Conservation (phyloP, 64 coral and sea anemone genomes). For the Stichodactyla helianthus region DNA sequence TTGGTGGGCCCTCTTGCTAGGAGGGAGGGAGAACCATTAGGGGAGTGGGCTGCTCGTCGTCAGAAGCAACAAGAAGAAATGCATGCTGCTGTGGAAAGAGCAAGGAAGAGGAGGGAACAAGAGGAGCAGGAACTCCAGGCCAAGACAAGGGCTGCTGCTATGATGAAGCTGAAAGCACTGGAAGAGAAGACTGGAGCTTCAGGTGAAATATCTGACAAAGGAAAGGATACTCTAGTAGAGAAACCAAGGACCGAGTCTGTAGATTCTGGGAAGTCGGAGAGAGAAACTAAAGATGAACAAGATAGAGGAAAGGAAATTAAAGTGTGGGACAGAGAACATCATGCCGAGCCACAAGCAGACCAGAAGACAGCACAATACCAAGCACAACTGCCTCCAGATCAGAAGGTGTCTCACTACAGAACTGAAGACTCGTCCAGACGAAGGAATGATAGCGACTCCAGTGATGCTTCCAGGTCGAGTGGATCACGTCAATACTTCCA, state of each 20-base stretch:
- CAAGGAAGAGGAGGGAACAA: conserved; percentile 70
- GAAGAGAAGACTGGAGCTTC: conserved; percentile 52
- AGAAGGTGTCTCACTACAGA: neutral
- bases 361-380: conserved; percentile 7
- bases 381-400: neutral
- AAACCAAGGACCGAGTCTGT: neutral
- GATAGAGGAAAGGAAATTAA: neutral
- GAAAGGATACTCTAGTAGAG: neutral
- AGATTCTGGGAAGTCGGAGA: conserved; percentile 41
- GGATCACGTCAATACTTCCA: conserved; percentile 66
- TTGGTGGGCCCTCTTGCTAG: neutral
- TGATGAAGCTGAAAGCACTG: conserved; percentile 63
- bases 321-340: neutral
- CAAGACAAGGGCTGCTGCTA: conserved; percentile 67
- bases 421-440: neutral
- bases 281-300: neutral
- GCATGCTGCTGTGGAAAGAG: conserved; percentile 84
- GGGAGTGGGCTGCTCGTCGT: neutral
- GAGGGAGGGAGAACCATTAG: neutral
- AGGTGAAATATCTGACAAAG: conserved; percentile 21
- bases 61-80: conserved; percentile 62
- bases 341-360: neutral
- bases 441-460: conserved; percentile 86
- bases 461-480: conserved; percentile 74
- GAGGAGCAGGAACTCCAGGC: conserved; percentile 60